Evolutionary conservation across 1,140 invertebrate species (phyloP).

Genomic region (Listronotus bonariensis): DNA sequence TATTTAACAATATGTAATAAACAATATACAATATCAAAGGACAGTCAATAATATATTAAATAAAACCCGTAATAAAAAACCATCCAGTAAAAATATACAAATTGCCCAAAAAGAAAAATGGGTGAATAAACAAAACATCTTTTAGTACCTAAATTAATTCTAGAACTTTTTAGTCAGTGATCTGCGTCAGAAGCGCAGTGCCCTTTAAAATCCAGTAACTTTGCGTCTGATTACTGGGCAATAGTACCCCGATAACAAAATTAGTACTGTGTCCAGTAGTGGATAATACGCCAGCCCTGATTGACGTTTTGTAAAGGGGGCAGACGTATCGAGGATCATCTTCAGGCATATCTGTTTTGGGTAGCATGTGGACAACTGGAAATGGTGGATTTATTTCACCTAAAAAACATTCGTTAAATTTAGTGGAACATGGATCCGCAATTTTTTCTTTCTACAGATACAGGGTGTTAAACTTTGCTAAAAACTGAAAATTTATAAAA

Average conservation of each 20-base stretch:
- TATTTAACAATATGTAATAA: no score
- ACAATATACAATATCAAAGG: no score
- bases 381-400: slow-evolving; percentile 78
- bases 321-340: slow-evolving; percentile 71
- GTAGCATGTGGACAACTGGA: slow-evolving; percentile 76
- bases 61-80: no score
- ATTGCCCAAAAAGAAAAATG: no score
- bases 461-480: no score
- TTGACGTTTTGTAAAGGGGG: slow-evolving; percentile 85
- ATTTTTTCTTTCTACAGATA: no score
- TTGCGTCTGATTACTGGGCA: slow-evolving; percentile 65
- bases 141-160: no score
- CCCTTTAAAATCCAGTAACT: slow-evolving; percentile 87
- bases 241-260: slow-evolving; percentile 79
- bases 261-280: slow-evolving; percentile 90
- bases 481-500: no score
- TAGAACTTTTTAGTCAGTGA: slow-evolving; percentile 59
- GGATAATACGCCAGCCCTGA: slow-evolving; percentile 79
- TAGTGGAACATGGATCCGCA: no score
- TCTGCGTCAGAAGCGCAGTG: slow-evolving; percentile 79
- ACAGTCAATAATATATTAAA: no score
- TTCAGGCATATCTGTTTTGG: slow-evolving; percentile 64
- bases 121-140: no score
- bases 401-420: slow-evolving; percentile 41
- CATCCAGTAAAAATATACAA: no score